Percentiles rank a stretch among this genome's conserved stretches.
Evolutionary conservation across 1,140 invertebrate genomes (phyloP).

Genomic region (Bombus affinis): DNA sequence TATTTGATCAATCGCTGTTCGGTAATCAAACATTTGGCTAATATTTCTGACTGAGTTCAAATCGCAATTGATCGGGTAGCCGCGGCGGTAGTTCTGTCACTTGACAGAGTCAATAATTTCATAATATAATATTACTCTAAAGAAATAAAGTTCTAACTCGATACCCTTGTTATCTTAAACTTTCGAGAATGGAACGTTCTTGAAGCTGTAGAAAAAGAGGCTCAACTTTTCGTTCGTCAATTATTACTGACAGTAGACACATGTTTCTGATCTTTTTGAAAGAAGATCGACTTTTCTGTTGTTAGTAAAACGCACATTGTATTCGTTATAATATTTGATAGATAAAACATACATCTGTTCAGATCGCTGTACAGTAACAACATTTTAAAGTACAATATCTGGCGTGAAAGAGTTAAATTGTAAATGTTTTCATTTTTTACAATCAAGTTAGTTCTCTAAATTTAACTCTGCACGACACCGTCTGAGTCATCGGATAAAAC

Average conservation of each 20-base stretch:
- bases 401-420: background rate
- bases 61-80: background rate
- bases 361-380: background rate
- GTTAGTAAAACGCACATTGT: no score
- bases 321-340: no score
- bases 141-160: background rate
- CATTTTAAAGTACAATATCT: background rate
- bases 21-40: conserved; percentile 10
- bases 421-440: background rate
- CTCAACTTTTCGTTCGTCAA: background rate
- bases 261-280: background rate
- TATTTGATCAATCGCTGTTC: conserved; percentile 16
- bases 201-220: no score
- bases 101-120: background rate
- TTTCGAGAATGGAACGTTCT: background rate
- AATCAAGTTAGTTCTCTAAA: background rate
- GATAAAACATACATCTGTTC: no score
- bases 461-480: background rate
- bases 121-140: background rate
- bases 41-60: background rate
- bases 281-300: no score
- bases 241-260: background rate
- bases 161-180: no score
- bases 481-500: background rate
- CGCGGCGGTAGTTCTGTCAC: background rate